Evolutionary conservation across 2,888 invertebrate species (phyloP), one percentile per base, ranked within the genome.

Genomic region (Sympetrum striolatum): DNA sequence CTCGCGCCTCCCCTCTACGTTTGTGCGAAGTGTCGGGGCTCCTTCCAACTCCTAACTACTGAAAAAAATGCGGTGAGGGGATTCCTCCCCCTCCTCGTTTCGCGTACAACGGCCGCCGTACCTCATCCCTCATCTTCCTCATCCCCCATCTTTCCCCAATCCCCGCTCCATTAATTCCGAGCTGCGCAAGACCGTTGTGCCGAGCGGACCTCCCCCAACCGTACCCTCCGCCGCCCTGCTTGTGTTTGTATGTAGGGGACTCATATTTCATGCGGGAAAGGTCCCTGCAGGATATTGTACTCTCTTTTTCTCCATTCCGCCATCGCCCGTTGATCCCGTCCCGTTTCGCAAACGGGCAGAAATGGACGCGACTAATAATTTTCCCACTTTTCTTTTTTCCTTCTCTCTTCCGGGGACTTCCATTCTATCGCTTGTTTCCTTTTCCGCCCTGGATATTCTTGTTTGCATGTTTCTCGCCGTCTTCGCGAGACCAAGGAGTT

Each of bases 251-350:
- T 79, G 64, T 48, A 35, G 48, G 80, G 73, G 90, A 58, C 81
- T 90, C 81, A 80, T 90, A 80, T 80, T 90, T 90, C 86, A 86
- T 86, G 86, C 60, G 86, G 60, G 82, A 35, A 82, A 53, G 82
- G 31, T 25, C 58, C 82, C 58, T 86, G 10, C 60, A 58, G 86
- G 60, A 86, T 82, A 58, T 58, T 82, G 82, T 82, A 64, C 37
- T 58, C 37, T 37, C 86, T 60, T 73, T 73, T 53, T 73, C 25
- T 31, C 73, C 12, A 10, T 25, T 25, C 73, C 31, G 25, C 64
- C n/a, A 60, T 80, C 80, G 39, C 39, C 80, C 22, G 39, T 44
- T n/a, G 39, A 39, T 81, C 81, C n/a, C n/a, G 10, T 44, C 44
- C 6, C 44, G 35, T 39, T 80, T 37, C 39, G 39, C 18, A 60